A percentile compares a stretch with the other conserved stretches of the same genome.
phyloP scores from a whole-genome alignment of 1,140 invertebrate genomes.

The Diachasmimorpha longicaudata region DNA sequence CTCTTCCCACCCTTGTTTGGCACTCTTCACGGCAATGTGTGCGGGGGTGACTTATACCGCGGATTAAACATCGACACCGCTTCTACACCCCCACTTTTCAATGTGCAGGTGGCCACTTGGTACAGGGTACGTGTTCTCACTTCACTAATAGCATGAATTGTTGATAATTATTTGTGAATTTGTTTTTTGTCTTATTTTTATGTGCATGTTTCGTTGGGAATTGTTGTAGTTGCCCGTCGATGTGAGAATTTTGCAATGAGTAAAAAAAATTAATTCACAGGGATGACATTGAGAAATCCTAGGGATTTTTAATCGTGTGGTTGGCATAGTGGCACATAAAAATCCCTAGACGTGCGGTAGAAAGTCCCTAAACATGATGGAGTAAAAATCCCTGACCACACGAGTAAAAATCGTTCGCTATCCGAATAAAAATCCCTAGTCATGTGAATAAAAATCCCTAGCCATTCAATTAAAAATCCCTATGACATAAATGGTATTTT shows the following conservation, averaged over 20 bases:
- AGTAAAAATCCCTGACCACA: no score
- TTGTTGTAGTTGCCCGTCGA: not conserved
- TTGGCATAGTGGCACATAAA: no score
- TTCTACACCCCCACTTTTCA: slow-evolving; percentile 53
- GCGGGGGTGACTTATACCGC: not conserved
- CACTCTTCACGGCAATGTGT: slow-evolving; percentile 39
- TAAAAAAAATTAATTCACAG: not conserved
- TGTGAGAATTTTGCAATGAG: not conserved
- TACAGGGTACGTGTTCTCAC: slow-evolving; percentile 76
- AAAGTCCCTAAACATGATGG: no score
- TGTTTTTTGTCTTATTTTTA: slow-evolving; percentile 3
- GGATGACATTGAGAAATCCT: not conserved
- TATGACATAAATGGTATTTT: no score
- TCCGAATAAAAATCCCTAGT: no score
- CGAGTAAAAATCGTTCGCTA: no score
- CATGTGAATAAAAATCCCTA: no score
- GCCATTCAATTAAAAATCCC: no score
- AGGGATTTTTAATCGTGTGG: no score
- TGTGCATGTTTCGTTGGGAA: not conserved
- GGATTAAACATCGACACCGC: slow-evolving; percentile 38
- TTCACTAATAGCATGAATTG: slow-evolving; percentile 62
- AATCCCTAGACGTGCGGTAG: no score
- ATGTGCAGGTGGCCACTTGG: slow-evolving; percentile 77
- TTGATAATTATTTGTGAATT: slow-evolving; percentile 14
- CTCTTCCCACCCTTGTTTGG: slow-evolving; percentile 35